Conservation (phyloP, 2,888 invertebrate genomes). For the Stenoptilia bipunctidactyla region DNA sequence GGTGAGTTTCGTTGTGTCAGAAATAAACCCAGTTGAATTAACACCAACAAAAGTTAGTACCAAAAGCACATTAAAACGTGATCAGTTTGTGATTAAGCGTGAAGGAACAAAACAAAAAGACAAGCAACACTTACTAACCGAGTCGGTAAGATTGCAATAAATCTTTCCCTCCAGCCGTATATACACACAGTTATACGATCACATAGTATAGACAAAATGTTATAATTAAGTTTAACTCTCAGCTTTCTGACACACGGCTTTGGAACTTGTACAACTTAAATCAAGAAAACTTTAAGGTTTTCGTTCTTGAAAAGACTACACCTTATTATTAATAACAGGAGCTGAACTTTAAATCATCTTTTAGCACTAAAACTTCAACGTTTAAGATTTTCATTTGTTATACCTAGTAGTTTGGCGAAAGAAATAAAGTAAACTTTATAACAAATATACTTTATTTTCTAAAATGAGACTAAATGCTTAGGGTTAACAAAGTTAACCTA, state of each 20-base stretch:
- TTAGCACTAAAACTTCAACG: too few relatives aligned
- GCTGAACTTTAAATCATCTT: too few relatives aligned
- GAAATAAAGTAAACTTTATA: too few relatives aligned
- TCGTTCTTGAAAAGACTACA: too few relatives aligned
- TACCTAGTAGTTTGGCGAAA: too few relatives aligned
- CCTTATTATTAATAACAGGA: too few relatives aligned
- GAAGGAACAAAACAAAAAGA: conserved; percentile 55
- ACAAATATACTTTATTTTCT: too few relatives aligned
- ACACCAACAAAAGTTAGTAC: conserved; percentile 25
- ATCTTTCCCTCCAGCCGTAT: conserved; percentile 36
- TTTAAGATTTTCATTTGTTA: too few relatives aligned
- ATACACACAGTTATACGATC: conserved; percentile 45
- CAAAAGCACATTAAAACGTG: conserved; percentile 50
- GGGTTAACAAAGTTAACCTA: too few relatives aligned
- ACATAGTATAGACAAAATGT: conserved; percentile 54
- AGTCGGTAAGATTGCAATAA: conserved; percentile 58
- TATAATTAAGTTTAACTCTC: conserved; percentile 59
- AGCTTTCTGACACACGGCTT: conserved; percentile 25
- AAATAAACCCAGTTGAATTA: not conserved
- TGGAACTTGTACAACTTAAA: not conserved
- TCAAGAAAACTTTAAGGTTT: too few relatives aligned
- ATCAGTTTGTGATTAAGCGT: conserved; percentile 61
- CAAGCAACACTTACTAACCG: conserved; percentile 48
- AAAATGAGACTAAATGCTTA: too few relatives aligned
- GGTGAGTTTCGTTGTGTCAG: not conserved